Evolutionary conservation across 2,888 invertebrate genomes (phyloP).

Genomic region (Lucinisca nassula): DNA sequence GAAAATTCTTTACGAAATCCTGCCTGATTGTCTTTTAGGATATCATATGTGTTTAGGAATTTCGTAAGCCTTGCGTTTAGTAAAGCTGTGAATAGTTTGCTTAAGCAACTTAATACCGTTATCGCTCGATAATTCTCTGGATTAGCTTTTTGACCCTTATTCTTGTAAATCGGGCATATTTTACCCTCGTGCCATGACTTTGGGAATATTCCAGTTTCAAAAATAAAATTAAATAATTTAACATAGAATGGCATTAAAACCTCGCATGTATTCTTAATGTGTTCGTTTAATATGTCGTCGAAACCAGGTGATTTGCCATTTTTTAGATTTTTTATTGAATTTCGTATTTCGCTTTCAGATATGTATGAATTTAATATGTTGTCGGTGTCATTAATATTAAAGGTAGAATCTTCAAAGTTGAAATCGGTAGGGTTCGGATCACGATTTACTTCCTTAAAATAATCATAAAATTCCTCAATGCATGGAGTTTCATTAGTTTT

Average conservation of each 20-base stretch:
- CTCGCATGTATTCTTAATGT: background rate
- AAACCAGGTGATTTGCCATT: background rate
- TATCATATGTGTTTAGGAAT: too few relatives aligned
- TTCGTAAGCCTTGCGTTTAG: constrained; percentile 30
- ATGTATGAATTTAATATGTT: background rate
- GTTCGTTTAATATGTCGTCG: background rate
- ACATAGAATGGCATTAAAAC: background rate
- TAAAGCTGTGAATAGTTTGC: constrained; percentile 33
- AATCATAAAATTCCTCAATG: background rate
- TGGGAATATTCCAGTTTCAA: constrained; percentile 8
- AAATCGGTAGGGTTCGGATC: background rate
- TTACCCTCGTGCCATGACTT: constrained; percentile 5
- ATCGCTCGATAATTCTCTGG: constrained; percentile 38
- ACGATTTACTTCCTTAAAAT: background rate
- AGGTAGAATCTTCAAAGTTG: background rate
- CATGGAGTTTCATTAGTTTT: background rate
- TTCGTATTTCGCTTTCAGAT: background rate
- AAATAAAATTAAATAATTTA: constrained; percentile 27
- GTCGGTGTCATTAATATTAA: background rate
- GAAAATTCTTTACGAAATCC: too few relatives aligned
- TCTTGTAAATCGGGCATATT: constrained; percentile 34
- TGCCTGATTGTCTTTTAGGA: too few relatives aligned
- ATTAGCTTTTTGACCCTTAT: background rate
- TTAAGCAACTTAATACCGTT: constrained; percentile 27
- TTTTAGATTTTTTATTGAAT: background rate